Conservation (phyloP, 2,113 vertebrate genomes). For the Crotalus horridus region DNA sequence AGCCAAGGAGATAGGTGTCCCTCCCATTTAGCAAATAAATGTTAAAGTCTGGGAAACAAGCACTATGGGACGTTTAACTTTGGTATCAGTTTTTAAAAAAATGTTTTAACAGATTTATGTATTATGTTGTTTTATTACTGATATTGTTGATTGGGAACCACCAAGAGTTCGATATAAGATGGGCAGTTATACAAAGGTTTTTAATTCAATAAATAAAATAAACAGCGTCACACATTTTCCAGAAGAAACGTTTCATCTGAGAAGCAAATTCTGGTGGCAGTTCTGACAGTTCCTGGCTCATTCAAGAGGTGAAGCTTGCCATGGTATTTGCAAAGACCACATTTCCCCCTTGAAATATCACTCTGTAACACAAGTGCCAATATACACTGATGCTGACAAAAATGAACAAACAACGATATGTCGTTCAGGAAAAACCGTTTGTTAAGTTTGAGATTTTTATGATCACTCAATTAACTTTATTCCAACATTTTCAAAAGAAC, state of each 20-base stretch:
- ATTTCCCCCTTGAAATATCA: conserved; percentile 34
- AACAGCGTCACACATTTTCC: conserved; percentile 26
- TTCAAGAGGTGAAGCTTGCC: conserved; percentile 29
- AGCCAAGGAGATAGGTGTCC: neutral
- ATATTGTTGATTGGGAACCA: neutral
- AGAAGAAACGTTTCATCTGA: conserved; percentile 40
- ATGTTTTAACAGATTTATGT: neutral
- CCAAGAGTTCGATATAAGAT: neutral
- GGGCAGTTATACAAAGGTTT: neutral
- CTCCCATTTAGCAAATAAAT: neutral
- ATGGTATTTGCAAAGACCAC: conserved; percentile 42
- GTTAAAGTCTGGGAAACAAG: neutral
- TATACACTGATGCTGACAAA: conserved; percentile 7
- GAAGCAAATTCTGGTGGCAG: conserved; percentile 44
- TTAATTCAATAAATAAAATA: neutral
- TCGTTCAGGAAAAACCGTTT: neutral
- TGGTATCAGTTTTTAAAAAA: neutral
- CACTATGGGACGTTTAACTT: neutral
- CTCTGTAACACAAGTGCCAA: conserved; percentile 10
- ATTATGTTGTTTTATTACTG: neutral
- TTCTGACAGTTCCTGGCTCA: conserved; percentile 21
- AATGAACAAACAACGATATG: conserved; percentile 17
- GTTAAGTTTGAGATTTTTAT: neutral
- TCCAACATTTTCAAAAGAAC: neutral
- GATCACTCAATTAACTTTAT: neutral